Conservation (phyloP, 2,888 invertebrate species). For the Resseliella maxima region DNA sequence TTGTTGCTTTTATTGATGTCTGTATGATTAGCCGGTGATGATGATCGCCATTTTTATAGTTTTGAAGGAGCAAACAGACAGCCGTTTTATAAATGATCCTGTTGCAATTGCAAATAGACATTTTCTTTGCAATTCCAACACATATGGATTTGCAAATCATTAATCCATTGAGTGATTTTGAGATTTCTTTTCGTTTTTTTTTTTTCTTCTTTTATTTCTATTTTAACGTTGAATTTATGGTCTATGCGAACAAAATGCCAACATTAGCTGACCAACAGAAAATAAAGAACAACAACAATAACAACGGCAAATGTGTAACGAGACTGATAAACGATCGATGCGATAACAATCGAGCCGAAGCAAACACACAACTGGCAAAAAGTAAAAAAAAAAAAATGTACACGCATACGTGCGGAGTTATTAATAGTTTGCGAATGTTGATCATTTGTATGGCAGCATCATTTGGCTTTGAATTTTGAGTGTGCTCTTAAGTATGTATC, state of each 20-base stretch:
- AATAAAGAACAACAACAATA: background rate
- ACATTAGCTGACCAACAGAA: background rate
- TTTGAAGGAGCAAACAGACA: conserved; percentile 29
- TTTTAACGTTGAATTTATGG: conserved; percentile 15
- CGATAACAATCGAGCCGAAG: background rate
- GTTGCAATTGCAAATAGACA: background rate
- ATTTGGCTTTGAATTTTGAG: background rate
- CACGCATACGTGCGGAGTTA: background rate
- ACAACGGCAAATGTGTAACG: background rate
- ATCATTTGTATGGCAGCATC: conserved; percentile 33
- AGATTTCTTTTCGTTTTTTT: too few relatives aligned
- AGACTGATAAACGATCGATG: conserved; percentile 36
- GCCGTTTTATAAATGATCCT: conserved; percentile 40
- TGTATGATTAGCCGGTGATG: background rate
- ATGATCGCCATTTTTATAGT: background rate
- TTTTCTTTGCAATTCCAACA: background rate
- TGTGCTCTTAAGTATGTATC: background rate
- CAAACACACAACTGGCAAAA: background rate
- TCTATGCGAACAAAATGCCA: background rate
- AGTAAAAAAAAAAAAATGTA: background rate
- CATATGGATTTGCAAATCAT: background rate
- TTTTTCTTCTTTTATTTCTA: background rate
- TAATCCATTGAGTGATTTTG: conserved; percentile 6
- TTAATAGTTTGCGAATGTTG: conserved; percentile 38
- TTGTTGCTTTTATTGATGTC: conserved; percentile 9